Evolutionary conservation across 2,113 vertebrate genomes (phyloP), one percentile per base, ranked within the genome.

Genomic region (Ramphastos sulfuratus): DNA sequence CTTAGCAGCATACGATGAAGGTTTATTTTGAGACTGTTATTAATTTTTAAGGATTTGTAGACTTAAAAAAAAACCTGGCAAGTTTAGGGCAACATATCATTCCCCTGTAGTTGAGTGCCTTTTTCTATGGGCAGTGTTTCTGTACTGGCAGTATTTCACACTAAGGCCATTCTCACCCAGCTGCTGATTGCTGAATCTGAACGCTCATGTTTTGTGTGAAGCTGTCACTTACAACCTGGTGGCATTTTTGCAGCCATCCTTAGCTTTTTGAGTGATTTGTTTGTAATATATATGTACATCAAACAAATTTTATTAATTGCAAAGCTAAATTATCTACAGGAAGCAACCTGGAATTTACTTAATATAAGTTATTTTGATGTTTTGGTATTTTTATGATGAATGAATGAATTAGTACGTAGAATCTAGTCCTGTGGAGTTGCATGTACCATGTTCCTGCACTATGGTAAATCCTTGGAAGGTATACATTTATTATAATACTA

Each of bases 1-100:
- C 79, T 81, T 59, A 54, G 73, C 46, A 81, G 69, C 25, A 8
- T 70, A 54, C 3, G 42, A 6, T 64, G 58, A 52, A 30, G 76
- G 82, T 58, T 86, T 95, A 61, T 90, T 94, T 89, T 92, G 74
- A 76, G 37, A 25, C 28, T 25, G 21, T 33, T 94, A 78, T 46
- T 58, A 23, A 7, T 92, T 88, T 89, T 76, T 79, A 31, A 67
- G 79, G 46, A 23, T 75, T 77, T 20, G 8, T 81, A 90, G 72
- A n/a, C 55, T 61, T 89, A 67, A 84, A 87, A 80, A 69, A 48
- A 65, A 79, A 75, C 74, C 4, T 15, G 42, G 20, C 61, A 72
- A 70, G 80, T 82, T 72, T 54, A 71, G 81, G 81, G 48, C 74
- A 39, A 7, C 1, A 2, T 48, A 17, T 55, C 0, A 0, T 67